Evolutionary conservation across 2,113 vertebrate genomes (phyloP).

Genomic region (Heptranchias perlo): DNA sequence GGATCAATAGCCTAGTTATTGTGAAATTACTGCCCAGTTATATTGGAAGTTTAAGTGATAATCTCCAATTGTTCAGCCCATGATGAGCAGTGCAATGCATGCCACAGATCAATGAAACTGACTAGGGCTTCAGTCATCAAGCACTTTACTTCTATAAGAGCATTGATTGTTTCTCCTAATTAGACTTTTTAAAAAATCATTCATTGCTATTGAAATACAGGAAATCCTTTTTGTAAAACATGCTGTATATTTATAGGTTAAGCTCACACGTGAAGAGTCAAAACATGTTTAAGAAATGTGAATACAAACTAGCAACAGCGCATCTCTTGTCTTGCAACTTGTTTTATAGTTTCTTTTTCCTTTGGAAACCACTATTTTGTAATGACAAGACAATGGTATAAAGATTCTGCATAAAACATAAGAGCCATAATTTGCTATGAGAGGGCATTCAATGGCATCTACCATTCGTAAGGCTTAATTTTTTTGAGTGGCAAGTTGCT

Average conservation of each 20-base stretch:
- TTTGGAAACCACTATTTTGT: too few species aligned
- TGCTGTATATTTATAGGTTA: neutral
- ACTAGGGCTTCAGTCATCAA: conserved; percentile 22
- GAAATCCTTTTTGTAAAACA: conserved; percentile 16
- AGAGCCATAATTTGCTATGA: too few species aligned
- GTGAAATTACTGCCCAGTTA: neutral
- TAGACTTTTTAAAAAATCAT: neutral
- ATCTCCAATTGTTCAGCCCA: neutral
- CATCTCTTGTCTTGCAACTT: neutral
- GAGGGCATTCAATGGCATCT: too few species aligned
- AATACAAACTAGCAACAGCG: neutral
- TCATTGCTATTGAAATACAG: neutral
- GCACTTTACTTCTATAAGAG: conserved; percentile 1
- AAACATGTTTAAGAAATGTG: neutral
- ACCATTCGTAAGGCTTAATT: too few species aligned
- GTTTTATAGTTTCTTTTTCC: neutral
- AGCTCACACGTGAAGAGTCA: conserved; percentile 12
- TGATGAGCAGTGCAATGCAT: neutral
- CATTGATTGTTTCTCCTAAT: conserved; percentile 8
- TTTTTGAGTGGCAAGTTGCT: too few species aligned
- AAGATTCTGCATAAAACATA: neutral
- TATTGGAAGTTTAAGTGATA: conserved; percentile 15
- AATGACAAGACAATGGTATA: neutral
- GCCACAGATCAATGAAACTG: conserved; percentile 21
- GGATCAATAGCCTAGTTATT: too few species aligned